Base-by-base conservation (phyloP, 2,797 vertebrate genomes). In the Pipistrellus kuhlii region DNA sequence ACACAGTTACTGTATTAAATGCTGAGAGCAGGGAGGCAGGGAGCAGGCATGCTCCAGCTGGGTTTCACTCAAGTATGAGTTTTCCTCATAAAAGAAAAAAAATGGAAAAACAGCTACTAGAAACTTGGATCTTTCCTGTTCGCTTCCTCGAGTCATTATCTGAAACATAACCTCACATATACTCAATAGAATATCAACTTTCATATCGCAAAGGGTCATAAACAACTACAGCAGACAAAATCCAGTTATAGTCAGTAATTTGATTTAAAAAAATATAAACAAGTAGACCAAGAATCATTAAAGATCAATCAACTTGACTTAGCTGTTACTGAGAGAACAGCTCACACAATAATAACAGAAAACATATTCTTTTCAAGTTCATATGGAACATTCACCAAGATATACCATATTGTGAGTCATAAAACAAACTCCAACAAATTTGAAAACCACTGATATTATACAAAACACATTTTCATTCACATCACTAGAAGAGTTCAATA, bases 1-100 rank as follows among this genome's bases (percentile, higher is more conserved):
- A 59, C 48, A 93, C 87, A 38, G 88, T 94, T 95, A 95, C n/a
- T 82, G 46, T 85, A 95, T 90, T 94, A 96, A 96, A 96, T 76
- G 87, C 23, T 53, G n/a, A 46, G 53, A 87, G 41, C 6, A 84
- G 44, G 66, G 77, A 93, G 13, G 62, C 75, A 68, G 18, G 78
- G 59, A 72, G 44, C 53, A 89, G 66, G 57, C 62, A 23, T 41
- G 23, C 23, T 95, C 86, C 57, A 86, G 75, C 35, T 85, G 46
- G 57, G 18, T 38, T 94, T 81, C 93, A 93, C 18, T 25, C 23
- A 92, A 89, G 32, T 75, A 93, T 87, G 23, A 89, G 35, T 81
- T 88, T 53, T 93, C 30, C 83, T n/a, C 55, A 20, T 15, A 88
- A 91, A 46, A 89, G 41, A 86, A 90, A 76, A 27, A 71, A 30